Base-by-base conservation (phyloP, 2,888 invertebrate genomes). In the Pyrochroa serraticornis region DNA sequence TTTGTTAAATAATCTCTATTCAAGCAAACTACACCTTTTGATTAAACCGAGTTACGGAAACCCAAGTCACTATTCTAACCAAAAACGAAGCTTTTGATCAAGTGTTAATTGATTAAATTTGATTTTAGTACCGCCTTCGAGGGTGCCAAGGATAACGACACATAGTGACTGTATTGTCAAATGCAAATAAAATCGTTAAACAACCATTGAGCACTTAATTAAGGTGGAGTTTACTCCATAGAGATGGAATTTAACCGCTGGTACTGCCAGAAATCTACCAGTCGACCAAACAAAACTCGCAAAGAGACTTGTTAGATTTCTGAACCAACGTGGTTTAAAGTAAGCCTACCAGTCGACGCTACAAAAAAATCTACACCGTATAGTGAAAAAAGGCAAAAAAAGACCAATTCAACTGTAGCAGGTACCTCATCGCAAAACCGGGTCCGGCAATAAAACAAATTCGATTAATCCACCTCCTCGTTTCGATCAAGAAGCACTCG, bases 1-100 rank as follows among this genome's bases (percentile, higher is more conserved):
- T 66, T 64, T 42, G 54, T 60, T 60, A 60, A 51, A 36, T 13
- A 52, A 64, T 62, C 64, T 62, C 65, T 67, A 75, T 68, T 72
- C 75, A 78, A 82, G 81, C 79, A 81, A 81, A 82, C 81, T 81
- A 79, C 82, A 82, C 82, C 81, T 81, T 80, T 75, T 69, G 63
- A 67, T 49, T 68, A 65, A 64, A 44, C 12, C 38, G 49, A 34
- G 44, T 36, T 37, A 56, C 36, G 52, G 47, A 55, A 58, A 39
- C 43, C 43, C 41, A 52, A 57, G 60, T 57, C 51, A 59, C 54
- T 58, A 48, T 57, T 31, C 30, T 48, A 50, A 49, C 36, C 45
- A 49, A 52, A 37, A 38, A 41, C 22, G 41, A 51, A 46, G 37
- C 46, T 34, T 53, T 60, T 53, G 49, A 47, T 62, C 9, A 57